phyloP scores from a whole-genome alignment of 2,888 invertebrate genomes.

The Oxyteleia sp. region DNA sequence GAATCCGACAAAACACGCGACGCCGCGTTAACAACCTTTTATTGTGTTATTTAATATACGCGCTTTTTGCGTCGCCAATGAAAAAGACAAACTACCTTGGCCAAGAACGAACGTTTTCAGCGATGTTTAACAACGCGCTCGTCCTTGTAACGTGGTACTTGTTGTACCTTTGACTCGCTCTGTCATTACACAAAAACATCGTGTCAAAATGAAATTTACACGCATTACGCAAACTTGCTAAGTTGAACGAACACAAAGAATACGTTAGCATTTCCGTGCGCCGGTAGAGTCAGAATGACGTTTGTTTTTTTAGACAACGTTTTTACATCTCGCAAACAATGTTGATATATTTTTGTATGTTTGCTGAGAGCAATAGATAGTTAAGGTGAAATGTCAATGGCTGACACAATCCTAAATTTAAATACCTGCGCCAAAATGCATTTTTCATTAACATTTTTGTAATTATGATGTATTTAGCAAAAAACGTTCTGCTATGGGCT shows the following conservation, averaged over 20 bases:
- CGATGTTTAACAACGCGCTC: not conserved
- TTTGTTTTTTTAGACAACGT: no score
- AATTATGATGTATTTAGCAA: no score
- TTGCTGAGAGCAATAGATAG: no score
- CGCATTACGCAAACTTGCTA: slow-evolving; percentile 19
- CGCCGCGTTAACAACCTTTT: slow-evolving; percentile 3
- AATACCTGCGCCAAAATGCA: no score
- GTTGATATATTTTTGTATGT: no score
- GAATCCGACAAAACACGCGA: no score
- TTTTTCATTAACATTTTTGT: no score
- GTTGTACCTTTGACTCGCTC: slow-evolving; percentile 13
- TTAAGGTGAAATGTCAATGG: no score
- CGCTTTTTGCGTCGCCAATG: not conserved
- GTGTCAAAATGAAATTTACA: slow-evolving; percentile 32
- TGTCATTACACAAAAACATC: slow-evolving; percentile 26
- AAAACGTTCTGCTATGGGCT: no score
- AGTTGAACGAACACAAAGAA: slow-evolving; percentile 15
- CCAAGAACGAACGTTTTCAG: not conserved
- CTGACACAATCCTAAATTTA: no score
- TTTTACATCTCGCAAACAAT: no score
- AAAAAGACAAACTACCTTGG: not conserved
- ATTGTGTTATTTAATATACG: not conserved
- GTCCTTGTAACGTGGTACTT: slow-evolving; percentile 18
- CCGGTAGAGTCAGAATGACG: no score
- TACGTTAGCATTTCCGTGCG: not conserved